Evolutionary conservation across 2,888 invertebrate genomes (phyloP).

Genomic region (Stramonita haemastoma): DNA sequence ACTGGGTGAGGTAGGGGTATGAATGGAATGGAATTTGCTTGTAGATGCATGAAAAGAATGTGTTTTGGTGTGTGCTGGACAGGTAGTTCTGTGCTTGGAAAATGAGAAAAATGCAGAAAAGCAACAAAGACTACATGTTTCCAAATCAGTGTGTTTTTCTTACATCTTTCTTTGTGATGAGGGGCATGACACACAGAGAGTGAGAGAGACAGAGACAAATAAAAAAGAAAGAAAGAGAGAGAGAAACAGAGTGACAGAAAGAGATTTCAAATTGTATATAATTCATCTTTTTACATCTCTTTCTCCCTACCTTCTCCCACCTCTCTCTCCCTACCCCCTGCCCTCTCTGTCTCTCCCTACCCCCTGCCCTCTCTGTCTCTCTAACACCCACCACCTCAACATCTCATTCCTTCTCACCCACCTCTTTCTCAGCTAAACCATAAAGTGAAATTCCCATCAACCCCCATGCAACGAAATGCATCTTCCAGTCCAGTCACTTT

Average conservation of each 20-base stretch:
- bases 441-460: background rate
- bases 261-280: background rate
- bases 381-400: no score
- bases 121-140: no score
- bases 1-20: background rate
- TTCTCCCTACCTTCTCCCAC: no score
- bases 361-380: no score
- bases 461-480: constrained; percentile 19
- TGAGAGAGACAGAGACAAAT: background rate
- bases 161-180: background rate
- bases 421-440: background rate
- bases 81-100: background rate
- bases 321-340: no score
- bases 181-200: background rate
- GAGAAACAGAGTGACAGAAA: constrained; percentile 3
- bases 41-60: background rate
- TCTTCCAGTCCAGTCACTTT: constrained; percentile 20
- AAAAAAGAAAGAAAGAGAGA: background rate
- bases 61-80: background rate
- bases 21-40: constrained; percentile 1
- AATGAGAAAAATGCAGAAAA: no score
- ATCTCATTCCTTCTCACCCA: background rate
- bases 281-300: no score
- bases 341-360: no score
- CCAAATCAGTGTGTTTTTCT: no score